Percentiles rank a stretch among this genome's conserved stretches.
These are phyloP conservation scores for Stomorhina lunata DNA, from an alignment of 2,888 invertebrate genomes.

Conservation along the genomic window DNA sequence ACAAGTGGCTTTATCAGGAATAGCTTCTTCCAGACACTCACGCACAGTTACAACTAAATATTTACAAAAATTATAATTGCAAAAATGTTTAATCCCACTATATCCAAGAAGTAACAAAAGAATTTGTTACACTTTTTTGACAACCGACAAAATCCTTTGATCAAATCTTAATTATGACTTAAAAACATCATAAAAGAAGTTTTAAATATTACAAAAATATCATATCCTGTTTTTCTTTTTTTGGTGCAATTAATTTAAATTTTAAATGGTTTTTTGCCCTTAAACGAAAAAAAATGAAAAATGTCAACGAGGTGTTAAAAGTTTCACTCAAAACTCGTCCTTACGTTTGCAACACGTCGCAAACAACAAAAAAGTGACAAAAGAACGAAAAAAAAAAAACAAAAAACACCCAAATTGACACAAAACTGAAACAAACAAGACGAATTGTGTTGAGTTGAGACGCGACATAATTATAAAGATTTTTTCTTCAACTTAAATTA, in stretches of 20 bases:
- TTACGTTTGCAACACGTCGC: slow-evolving; percentile 2
- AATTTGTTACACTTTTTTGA: too few species aligned
- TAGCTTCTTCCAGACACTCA: too few species aligned
- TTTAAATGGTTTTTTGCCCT: background rate
- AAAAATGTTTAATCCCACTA: too few species aligned
- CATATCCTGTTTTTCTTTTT: background rate
- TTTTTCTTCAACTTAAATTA: slow-evolving; percentile 48
- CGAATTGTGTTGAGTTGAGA: background rate
- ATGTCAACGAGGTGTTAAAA: slow-evolving; percentile 53
- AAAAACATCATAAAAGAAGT: background rate
- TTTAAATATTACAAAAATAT: background rate
- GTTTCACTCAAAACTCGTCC: slow-evolving; percentile 20
- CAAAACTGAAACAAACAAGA: background rate
- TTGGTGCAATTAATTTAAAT: background rate
- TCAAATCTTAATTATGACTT: background rate
- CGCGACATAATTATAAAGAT: slow-evolving; percentile 56
- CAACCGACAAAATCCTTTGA: background rate
- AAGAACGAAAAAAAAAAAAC: background rate
- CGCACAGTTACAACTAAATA: too few species aligned
- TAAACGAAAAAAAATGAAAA: background rate
- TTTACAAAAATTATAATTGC: too few species aligned
- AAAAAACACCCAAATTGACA: slow-evolving; percentile 15
- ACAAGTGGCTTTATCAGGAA: too few species aligned
- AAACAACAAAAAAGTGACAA: background rate
- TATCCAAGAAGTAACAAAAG: too few species aligned